These are phyloP conservation scores for Cyanoramphus novaezelandiae DNA, from an alignment of 2,113 vertebrate genomes.

Conservation along the genomic window DNA sequence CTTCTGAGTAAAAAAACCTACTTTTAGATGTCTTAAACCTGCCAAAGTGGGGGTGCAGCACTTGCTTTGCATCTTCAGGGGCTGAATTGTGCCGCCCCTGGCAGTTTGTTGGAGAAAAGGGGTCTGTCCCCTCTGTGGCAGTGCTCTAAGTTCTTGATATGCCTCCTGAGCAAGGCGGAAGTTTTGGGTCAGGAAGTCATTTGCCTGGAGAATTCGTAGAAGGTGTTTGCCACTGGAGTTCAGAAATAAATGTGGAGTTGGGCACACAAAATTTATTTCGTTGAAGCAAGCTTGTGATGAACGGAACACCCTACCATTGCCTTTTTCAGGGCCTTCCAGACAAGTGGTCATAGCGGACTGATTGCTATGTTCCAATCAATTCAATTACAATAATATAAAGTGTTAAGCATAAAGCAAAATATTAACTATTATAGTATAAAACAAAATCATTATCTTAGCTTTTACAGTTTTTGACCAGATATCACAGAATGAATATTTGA, in stretches of 20 bases:
- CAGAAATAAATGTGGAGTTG: background rate
- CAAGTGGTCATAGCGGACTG: accelerated
- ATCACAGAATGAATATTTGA: background rate
- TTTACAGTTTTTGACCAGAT: background rate
- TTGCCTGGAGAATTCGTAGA: background rate
- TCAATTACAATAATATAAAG: background rate
- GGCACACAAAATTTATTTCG: background rate
- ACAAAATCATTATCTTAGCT: background rate
- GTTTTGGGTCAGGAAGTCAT: background rate
- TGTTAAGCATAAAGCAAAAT: background rate
- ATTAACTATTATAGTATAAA: background rate
- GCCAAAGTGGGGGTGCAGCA: background rate
- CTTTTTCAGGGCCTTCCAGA: background rate
- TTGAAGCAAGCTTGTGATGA: background rate
- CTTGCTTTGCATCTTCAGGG: background rate
- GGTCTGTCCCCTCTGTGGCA: background rate
- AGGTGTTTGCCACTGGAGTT: background rate
- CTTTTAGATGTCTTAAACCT: background rate
- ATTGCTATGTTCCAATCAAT: accelerated
- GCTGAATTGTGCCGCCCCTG: background rate
- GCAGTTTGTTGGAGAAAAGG: background rate
- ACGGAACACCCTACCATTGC: background rate
- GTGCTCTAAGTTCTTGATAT: background rate
- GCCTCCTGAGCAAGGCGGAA: background rate
- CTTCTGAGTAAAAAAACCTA: background rate